A percentile compares a stretch with the other conserved stretches of the same genome.
These are phyloP conservation scores for Bagarius yarrelli DNA, from an alignment of 2,113 vertebrate genomes.

Conservation along the genomic window DNA sequence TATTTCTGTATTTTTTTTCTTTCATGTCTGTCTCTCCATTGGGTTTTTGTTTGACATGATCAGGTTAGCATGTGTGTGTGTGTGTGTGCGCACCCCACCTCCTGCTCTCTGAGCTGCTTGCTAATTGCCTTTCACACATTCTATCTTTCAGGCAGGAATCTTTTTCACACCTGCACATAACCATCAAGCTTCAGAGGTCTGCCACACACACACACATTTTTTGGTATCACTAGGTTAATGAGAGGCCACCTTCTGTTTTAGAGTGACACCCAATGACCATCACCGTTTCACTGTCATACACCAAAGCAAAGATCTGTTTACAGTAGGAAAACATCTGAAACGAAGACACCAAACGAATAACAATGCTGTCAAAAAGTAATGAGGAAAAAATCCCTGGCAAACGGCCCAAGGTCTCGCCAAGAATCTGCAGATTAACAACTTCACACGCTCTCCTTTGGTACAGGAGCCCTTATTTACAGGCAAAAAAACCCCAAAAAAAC, in stretches of 20 bases:
- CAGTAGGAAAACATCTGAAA: constrained; percentile 4
- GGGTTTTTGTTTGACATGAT: constrained; percentile 22
- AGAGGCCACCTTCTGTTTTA: background rate
- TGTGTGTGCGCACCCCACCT: constrained; percentile 23
- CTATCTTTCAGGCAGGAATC: constrained; percentile 44
- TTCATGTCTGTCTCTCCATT: background rate
- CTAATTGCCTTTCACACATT: constrained; percentile 54
- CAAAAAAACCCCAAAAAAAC: constrained; percentile 6
- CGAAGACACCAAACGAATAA: background rate
- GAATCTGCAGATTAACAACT: background rate
- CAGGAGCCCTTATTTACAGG: background rate
- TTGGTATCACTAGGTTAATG: constrained; percentile 4
- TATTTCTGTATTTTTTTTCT: background rate
- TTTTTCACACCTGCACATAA: constrained; percentile 64
- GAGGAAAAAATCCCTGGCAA: constrained; percentile 11
- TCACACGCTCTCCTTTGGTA: background rate
- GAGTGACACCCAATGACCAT: background rate
- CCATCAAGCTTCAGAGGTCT: constrained; percentile 54
- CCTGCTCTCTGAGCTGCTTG: constrained; percentile 29
- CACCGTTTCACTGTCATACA: constrained; percentile 5
- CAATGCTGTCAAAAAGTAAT: constrained; percentile 1
- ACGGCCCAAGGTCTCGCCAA: constrained; percentile 3
- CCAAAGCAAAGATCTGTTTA: constrained; percentile 21
- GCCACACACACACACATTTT: constrained; percentile 6
- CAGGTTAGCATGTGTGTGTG: background rate